Base-by-base conservation (phyloP, 2,888 invertebrate species). In the Argyresthia goedartella region DNA sequence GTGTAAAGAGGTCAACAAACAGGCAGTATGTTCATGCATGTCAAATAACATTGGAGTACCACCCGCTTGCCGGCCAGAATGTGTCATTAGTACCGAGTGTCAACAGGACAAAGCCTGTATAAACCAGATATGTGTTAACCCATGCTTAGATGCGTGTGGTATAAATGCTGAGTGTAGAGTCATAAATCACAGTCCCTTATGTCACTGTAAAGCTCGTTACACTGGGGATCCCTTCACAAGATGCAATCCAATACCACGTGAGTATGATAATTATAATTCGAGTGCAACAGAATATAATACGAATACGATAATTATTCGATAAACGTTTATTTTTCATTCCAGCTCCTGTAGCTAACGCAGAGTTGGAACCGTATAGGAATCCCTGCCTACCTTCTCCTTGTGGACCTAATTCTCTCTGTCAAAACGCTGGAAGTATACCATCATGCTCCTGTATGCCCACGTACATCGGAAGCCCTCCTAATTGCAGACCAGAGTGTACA, bases 151-250 rank as follows among this genome's bases (percentile, higher is more conserved):
- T 61, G 87, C 89, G 15, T 93, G 92, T 71, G 93, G 92, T 15
- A 81, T 82, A 66, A 90, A 91, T 62, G 86, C 92, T 0, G 88
- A 89, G 50, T 95, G 95, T 65, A 89, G 90, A 66, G 92, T 93
- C 10, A 90, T 92, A 52, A 93, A 93, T 71, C 95, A 94, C 65
- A 93, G 90, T 67, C 93, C 95, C 8, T 91, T 93, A 62, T 95
- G 95, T 70, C 89, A 89, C 57, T 95, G 95, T 69, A 87, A 88
- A 54, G 62, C 73, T 15, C 85, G 80, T 43, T 90, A 89, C 60
- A 91, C 91, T 41, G 93, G 93, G n/a, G 91, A 93, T 77, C 90
- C 91, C 10, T 91, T 90, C 57, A 80, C 88, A 11, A 81, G 88
- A 69, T 91, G 91, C 63, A 74, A 81, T 57, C 87, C 88, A 13